phyloP scores from a whole-genome alignment of 2,888 invertebrate genomes.

The Spodoptera littoralis region DNA sequence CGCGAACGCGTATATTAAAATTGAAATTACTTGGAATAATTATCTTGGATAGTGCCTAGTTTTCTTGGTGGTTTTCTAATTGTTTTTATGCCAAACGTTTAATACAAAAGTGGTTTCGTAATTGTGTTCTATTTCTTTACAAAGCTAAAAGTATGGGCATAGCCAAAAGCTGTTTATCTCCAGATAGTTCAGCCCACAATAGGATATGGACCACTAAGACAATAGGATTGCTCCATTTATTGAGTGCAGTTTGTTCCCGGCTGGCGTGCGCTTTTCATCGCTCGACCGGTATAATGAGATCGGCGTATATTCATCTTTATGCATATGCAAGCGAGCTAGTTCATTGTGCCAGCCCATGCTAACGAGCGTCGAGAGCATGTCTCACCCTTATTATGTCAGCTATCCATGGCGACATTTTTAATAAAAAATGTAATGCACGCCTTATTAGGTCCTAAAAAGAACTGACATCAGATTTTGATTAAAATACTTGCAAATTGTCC shows the following conservation, averaged over 20 bases:
- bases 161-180: slow-evolving; percentile 39
- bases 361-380: slow-evolving; percentile 61
- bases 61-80: too few species aligned
- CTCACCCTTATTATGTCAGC: slow-evolving; percentile 33
- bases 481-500: too few species aligned
- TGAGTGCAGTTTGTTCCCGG: slow-evolving; percentile 66
- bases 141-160: slow-evolving; percentile 14
- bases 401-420: slow-evolving; percentile 10
- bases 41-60: too few species aligned
- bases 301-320: slow-evolving; percentile 68
- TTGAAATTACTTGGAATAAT: too few species aligned
- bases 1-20: too few species aligned
- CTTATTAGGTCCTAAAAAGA: too few species aligned
- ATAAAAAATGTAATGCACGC: slow-evolving; percentile 3
- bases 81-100: too few species aligned
- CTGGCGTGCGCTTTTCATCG: slow-evolving; percentile 75
- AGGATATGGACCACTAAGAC: slow-evolving; percentile 59
- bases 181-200: slow-evolving; percentile 47
- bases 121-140: too few species aligned
- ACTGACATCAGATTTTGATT: too few species aligned
- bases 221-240: slow-evolving; percentile 75
- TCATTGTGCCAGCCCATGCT: slow-evolving; percentile 60
- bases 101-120: too few species aligned
- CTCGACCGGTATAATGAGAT: slow-evolving; percentile 75
- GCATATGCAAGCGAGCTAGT: slow-evolving; percentile 62